phyloP scores from a whole-genome alignment of 2,888 invertebrate species.

The Mechanitis mazaeus region DNA sequence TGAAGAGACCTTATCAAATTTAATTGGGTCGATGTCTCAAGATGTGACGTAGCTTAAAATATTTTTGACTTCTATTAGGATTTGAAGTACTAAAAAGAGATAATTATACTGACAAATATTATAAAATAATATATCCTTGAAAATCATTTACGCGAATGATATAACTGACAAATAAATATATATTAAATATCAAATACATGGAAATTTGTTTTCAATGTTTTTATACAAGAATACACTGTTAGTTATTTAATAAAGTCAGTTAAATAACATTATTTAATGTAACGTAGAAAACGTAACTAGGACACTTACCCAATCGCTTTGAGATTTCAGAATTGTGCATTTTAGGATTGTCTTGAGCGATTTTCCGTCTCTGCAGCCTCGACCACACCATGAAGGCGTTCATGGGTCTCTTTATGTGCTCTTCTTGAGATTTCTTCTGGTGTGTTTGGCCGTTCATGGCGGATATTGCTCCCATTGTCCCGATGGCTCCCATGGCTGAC shows the following conservation, averaged over 20 bases:
- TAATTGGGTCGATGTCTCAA: conserved; percentile 15
- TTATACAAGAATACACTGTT: too few species aligned
- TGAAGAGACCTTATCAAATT: conserved; percentile 12
- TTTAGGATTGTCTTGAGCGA: conserved; percentile 98
- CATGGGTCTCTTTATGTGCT: conserved; percentile 97
- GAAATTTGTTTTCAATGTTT: too few species aligned
- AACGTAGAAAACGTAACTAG: neutral
- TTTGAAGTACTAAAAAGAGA: neutral
- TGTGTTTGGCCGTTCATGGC: conserved; percentile 76
- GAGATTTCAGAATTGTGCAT: conserved; percentile 99
- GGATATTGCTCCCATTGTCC: conserved; percentile 73
- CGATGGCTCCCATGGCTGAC: conserved; percentile 75
- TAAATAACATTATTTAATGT: conserved; percentile 4
- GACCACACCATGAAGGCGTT: conserved; percentile 99
- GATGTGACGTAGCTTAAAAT: neutral
- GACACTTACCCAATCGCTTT: conserved; percentile 88
- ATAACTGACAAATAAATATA: neutral
- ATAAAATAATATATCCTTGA: conserved; percentile 2
- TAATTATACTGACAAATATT: conserved; percentile 3
- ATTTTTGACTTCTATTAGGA: neutral
- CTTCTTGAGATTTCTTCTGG: conserved; percentile 80
- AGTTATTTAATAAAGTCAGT: neutral
- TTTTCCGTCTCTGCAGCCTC: conserved; percentile 92
- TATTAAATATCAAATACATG: neutral
- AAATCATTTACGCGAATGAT: neutral